These are phyloP conservation scores for Speoplatyrhinus poulsoni DNA, from an alignment of 2,113 vertebrate species.

Conservation along the genomic window DNA sequence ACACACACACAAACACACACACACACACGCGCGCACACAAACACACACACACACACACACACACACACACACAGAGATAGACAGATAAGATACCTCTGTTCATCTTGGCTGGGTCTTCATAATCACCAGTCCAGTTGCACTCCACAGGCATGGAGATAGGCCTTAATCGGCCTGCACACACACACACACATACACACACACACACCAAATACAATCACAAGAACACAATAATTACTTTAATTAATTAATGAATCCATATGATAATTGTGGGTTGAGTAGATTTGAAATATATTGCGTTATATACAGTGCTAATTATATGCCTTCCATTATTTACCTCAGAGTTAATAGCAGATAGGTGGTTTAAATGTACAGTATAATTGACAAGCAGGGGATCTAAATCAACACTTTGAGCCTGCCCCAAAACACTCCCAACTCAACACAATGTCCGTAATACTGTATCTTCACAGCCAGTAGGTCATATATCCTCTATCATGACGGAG, in stretches of 20 bases:
- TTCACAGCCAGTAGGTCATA: too few species aligned
- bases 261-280: too few species aligned
- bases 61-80: not conserved
- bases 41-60: not conserved
- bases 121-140: constrained; percentile 91
- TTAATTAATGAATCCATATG: not conserved
- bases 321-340: too few species aligned
- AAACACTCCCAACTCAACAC: too few species aligned
- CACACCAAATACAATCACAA: constrained; percentile 27
- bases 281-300: too few species aligned
- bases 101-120: constrained; percentile 87
- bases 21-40: constrained; percentile 8
- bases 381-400: too few species aligned
- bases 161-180: constrained; percentile 87
- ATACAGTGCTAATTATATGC: too few species aligned
- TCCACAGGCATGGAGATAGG: constrained; percentile 96
- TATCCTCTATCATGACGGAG: too few species aligned
- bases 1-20: constrained; percentile 17
- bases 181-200: constrained; percentile 34
- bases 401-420: too few species aligned
- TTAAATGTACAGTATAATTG: too few species aligned
- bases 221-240: constrained; percentile 1
- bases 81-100: constrained; percentile 89
- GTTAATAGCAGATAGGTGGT: too few species aligned
- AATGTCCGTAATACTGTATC: too few species aligned